These are phyloP conservation scores for Apamea monoglypha DNA, from an alignment of 2,888 invertebrate genomes.

Conservation along the genomic window DNA sequence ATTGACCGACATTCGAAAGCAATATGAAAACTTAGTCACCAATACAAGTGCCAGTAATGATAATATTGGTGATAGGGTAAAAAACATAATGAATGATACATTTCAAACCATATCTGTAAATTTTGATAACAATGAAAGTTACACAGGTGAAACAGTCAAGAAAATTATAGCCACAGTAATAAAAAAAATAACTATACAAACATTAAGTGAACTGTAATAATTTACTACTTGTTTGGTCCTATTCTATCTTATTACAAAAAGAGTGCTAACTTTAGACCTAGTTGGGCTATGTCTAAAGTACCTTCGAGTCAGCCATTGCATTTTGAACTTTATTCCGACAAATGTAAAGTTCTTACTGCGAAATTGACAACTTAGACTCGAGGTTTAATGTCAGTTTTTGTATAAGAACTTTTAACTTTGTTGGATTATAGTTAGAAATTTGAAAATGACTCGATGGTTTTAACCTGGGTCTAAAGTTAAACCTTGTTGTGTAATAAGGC, in stretches of 20 bases:
- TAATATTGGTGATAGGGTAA: constrained; percentile 73
- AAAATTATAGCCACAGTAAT: constrained; percentile 79
- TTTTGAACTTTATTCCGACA: too few species aligned
- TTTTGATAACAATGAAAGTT: constrained; percentile 76
- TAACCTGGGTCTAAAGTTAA: neutral
- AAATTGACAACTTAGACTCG: too few species aligned
- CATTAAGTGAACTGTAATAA: constrained; percentile 69
- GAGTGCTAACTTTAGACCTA: neutral
- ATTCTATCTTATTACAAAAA: neutral
- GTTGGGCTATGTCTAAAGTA: too few species aligned
- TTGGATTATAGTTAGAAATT: neutral
- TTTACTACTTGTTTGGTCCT: neutral
- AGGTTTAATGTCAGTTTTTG: too few species aligned
- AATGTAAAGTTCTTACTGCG: too few species aligned
- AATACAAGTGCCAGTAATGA: constrained; percentile 57
- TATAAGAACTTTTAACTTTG: too few species aligned
- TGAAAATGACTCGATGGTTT: neutral
- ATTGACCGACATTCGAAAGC: constrained; percentile 54
- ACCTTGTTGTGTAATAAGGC: neutral
- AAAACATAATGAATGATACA: constrained; percentile 85
- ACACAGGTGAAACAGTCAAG: constrained; percentile 80
- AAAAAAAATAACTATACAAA: constrained; percentile 81
- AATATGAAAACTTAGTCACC: constrained; percentile 50
- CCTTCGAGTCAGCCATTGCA: neutral
- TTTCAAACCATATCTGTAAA: constrained; percentile 80